These are phyloP conservation scores for Vultur gryphus DNA, from an alignment of 2,797 vertebrate genomes.

Conservation along the genomic window DNA sequence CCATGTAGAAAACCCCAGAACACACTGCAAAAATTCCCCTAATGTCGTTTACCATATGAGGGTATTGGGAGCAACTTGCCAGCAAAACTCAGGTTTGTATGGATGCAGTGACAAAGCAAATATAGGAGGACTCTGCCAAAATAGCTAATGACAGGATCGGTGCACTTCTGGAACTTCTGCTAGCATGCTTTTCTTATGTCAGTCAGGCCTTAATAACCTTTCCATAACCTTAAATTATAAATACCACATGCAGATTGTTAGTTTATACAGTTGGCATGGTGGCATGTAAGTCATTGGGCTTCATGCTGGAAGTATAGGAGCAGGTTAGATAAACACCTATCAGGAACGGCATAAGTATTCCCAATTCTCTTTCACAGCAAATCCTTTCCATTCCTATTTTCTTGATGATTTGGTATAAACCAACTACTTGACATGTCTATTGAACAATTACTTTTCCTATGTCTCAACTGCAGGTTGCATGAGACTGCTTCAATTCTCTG, in stretches of 20 bases:
- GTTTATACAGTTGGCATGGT: not conserved
- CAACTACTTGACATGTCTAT: not conserved
- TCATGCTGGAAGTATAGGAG: not conserved
- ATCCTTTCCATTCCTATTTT: not conserved
- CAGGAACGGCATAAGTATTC: not conserved
- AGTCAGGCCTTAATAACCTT: not conserved
- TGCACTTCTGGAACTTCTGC: not conserved
- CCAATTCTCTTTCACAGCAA: not conserved
- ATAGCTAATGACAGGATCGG: not conserved
- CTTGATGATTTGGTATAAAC: not conserved
- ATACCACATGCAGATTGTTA: not conserved
- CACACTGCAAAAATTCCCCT: not conserved
- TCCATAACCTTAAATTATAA: not conserved
- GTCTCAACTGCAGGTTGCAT: not conserved
- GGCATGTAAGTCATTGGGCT: not conserved
- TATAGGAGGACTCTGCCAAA: not conserved
- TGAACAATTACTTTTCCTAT: not conserved
- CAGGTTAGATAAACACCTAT: not conserved
- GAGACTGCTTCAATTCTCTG: not conserved
- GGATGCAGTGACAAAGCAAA: not conserved
- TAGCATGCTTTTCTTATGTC: not conserved
- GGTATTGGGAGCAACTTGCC: not conserved
- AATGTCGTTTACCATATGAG: rapidly evolving
- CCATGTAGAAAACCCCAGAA: not conserved
- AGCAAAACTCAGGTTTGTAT: not conserved